Percentiles rank a stretch among this genome's conserved stretches.
Conservation (phyloP, 2,113 vertebrate species). For the Macquaria ambigua region DNA sequence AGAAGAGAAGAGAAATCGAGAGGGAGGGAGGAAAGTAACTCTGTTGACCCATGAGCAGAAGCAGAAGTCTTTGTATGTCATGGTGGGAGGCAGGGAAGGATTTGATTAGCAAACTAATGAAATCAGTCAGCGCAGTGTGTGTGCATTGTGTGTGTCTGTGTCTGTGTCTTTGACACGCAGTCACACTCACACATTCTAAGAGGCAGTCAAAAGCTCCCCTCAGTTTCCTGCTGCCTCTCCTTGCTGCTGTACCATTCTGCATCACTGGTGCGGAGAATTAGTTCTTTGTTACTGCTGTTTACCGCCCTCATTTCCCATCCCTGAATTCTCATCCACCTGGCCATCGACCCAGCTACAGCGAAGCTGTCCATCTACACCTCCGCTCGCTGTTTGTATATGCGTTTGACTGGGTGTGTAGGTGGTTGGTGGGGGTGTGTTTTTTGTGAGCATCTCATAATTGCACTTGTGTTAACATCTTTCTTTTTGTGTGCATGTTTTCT, state of each 20-base stretch:
- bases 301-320: constrained; percentile 48
- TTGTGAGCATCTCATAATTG: constrained; percentile 15
- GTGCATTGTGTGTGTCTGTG: constrained; percentile 22
- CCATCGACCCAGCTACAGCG: constrained; percentile 44
- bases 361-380: constrained; percentile 50
- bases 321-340: constrained; percentile 55
- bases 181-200: constrained; percentile 21
- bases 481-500: constrained; percentile 11
- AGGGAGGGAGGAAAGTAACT: background rate
- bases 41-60: constrained; percentile 30
- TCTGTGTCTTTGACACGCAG: constrained; percentile 26
- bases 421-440: constrained; percentile 23
- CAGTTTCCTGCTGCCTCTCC: constrained; percentile 43
- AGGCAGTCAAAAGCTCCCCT: constrained; percentile 33
- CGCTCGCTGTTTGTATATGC: constrained; percentile 20
- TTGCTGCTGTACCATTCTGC: constrained; percentile 53
- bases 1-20: background rate
- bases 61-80: constrained; percentile 31
- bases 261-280: constrained; percentile 71
- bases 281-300: constrained; percentile 61
- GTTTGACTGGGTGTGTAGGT: constrained; percentile 50
- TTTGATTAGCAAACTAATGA: constrained; percentile 70
- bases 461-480: background rate
- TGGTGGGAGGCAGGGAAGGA: constrained; percentile 38
- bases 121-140: constrained; percentile 51